Evolutionary conservation across 2,113 vertebrate genomes (phyloP), one percentile per base, ranked within the genome.

Genomic region (Actinemys pallida): DNA sequence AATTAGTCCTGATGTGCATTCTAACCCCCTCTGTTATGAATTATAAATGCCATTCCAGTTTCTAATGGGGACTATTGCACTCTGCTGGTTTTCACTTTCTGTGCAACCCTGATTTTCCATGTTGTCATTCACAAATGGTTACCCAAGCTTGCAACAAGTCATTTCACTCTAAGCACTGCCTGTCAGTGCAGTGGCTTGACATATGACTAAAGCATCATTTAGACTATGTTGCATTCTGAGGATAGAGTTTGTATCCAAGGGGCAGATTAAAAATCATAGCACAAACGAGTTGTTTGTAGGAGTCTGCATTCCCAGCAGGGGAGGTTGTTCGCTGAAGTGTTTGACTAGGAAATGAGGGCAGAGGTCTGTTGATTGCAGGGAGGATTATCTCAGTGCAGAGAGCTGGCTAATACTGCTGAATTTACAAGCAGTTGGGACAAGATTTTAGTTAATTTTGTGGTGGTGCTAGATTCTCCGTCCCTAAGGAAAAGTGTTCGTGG

Each of bases 401-500:
- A 91, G 79, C 86, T 91, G 83, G 69, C 47, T 81, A 83, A 42
- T 1, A 81, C 78, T 87, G 52, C 93, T 81, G 83, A 31, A 81
- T 96, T 93, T 69, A 92, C 87, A 92, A 94, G 95, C 0, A 0
- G 35, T 22, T 62, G 85, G 84, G 87, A 76, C 59, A 88, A 84
- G 87, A 95, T 82, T 89, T 97, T 24, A 84, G 84, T 62, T 91
- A 86, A 92, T 78, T 93, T 84, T 56, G 11, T 7, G 42, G 83
- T 86, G 93, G 95, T 95, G 84, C 69, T 91, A 62, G 53, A 92
- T 88, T 56, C 59, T 78, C 86, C 90, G 82, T 42, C 42, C 75
- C 84, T 84, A 92, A 31, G 83, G 86, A 93, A 94, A 88, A 89
- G n/a, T 81, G 81, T 93, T 93, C 90, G 57, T 94, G 93, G 96